Conservation (phyloP, 2,888 invertebrate species). For the Eupsilia transversa region DNA sequence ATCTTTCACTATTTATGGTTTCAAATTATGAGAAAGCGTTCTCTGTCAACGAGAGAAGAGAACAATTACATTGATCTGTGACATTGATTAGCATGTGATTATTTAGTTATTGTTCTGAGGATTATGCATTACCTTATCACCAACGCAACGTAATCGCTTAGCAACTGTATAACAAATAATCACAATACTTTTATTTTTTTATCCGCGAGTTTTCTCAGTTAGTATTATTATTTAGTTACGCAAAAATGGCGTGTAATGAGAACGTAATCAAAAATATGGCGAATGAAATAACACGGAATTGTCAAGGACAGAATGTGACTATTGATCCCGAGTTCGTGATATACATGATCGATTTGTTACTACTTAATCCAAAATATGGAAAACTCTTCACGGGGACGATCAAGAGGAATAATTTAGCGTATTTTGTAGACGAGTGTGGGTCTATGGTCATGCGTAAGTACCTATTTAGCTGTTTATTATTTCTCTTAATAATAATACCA, state of each 20-base stretch:
- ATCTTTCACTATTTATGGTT: conserved; percentile 15
- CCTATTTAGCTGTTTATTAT: neutral
- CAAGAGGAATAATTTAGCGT: conserved; percentile 87
- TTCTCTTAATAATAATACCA: neutral
- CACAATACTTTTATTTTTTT: conserved; percentile 6
- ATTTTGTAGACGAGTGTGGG: conserved; percentile 89
- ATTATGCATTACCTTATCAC: conserved; percentile 12
- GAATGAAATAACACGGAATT: conserved; percentile 90
- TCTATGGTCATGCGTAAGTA: conserved; percentile 83
- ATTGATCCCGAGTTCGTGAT: conserved; percentile 89
- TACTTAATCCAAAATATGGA: conserved; percentile 90
- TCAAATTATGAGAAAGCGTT: conserved; percentile 13
- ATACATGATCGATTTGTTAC: conserved; percentile 88
- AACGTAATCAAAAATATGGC: conserved; percentile 91
- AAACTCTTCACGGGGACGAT: conserved; percentile 86
- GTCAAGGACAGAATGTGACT: conserved; percentile 81
- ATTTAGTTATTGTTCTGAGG: no score
- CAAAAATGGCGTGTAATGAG: conserved; percentile 84
- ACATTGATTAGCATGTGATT: no score
- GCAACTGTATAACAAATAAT: conserved; percentile 45
- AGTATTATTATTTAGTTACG: conserved; percentile 44
- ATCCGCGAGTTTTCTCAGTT: neutral
- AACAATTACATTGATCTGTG: no score
- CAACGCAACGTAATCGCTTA: conserved; percentile 46
- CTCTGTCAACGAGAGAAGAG: no score